Evolutionary conservation across 2,888 invertebrate species (phyloP), one percentile per base, ranked within the genome.

Genomic region (Himalopsyche tibetana): DNA sequence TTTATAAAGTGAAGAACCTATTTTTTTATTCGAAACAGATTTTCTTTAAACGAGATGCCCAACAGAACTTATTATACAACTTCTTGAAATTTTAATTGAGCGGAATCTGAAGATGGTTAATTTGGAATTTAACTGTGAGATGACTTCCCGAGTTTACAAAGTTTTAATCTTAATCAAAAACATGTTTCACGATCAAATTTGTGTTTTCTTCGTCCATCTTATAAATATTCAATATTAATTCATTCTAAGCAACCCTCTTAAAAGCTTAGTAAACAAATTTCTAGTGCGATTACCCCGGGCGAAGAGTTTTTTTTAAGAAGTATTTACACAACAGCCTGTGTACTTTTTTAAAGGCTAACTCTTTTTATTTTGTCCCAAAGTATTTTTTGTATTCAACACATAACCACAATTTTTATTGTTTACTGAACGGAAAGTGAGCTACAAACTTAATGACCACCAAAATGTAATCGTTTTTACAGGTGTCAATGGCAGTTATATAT

Each of bases 101-200:
- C 15, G 51, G 51, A 63, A 63, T 63, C 63, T 63, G 19, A n/a
- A 63, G 28, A n/a, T 8, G 63, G 63, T 19, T 63, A 63, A 19
- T 19, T 63, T 28, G 8, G 63, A 63, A 19, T 63, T 63, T 19
- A 63, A 63, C 63, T 63, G 8, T 28, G 11, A 63, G 63, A 63
- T 19, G 63, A 19, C 63, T 63, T 51, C 8, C 63, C 63, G 63
- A 63, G 63, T 19, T 63, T 63, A 19, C 8, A n/a, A 63, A 63
- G 63, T 63, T 63, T 63, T 19, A 63, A 63, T 63, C 63, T 63
- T 63, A 6, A 63, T 63, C 63, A 19, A 63, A 63, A 63, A 19
- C 28, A 63, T 63, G n/a, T 63, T 63, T 63, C 8, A 51, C 51
- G 51, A 51, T 51, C 19, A 63, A 63, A 63, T 63, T 63, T 19